phyloP scores from a whole-genome alignment of 1,140 invertebrate species.

The Meloidogyne floridensis region DNA sequence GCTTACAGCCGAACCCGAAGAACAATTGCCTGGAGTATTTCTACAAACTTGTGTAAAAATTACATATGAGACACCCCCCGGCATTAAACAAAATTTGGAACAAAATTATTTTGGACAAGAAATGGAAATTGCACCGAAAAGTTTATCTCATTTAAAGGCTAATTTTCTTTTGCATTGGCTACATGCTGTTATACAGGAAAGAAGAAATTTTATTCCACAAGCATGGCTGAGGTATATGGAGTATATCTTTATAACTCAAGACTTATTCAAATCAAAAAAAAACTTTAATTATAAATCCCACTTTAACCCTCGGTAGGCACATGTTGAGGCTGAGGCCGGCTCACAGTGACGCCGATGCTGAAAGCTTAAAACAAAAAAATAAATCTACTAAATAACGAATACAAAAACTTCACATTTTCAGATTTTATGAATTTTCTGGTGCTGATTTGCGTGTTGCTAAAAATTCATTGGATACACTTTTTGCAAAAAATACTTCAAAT shows the following conservation, averaged over 20 bases:
- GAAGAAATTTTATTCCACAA: constrained; percentile 81
- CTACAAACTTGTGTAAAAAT: constrained; percentile 78
- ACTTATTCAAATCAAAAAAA: too few relatives aligned
- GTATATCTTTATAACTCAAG: too few relatives aligned
- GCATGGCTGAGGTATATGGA: constrained; percentile 49
- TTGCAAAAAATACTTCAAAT: constrained; percentile 43
- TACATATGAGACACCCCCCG: constrained; percentile 80
- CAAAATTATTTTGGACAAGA: constrained; percentile 68
- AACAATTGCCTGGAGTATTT: constrained; percentile 73
- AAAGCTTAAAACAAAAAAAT: too few relatives aligned
- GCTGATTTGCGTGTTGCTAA: constrained; percentile 78
- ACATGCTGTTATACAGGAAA: constrained; percentile 84
- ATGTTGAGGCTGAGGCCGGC: too few relatives aligned
- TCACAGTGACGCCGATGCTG: too few relatives aligned
- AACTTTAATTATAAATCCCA: too few relatives aligned
- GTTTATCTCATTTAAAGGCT: constrained; percentile 18
- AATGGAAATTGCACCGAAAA: constrained; percentile 33
- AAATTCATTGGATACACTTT: constrained; percentile 45
- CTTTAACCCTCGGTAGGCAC: too few relatives aligned
- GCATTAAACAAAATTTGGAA: constrained; percentile 68
- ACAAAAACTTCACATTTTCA: constrained; percentile 56
- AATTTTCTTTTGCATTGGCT: constrained; percentile 77
- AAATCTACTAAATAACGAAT: too few relatives aligned
- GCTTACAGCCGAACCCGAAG: constrained; percentile 76
- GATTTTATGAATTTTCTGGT: constrained; percentile 86